A percentile compares a stretch with the other conserved stretches of the same genome.
Conservation (phyloP, 2,113 vertebrate species). For the Callopanchax toddi region DNA sequence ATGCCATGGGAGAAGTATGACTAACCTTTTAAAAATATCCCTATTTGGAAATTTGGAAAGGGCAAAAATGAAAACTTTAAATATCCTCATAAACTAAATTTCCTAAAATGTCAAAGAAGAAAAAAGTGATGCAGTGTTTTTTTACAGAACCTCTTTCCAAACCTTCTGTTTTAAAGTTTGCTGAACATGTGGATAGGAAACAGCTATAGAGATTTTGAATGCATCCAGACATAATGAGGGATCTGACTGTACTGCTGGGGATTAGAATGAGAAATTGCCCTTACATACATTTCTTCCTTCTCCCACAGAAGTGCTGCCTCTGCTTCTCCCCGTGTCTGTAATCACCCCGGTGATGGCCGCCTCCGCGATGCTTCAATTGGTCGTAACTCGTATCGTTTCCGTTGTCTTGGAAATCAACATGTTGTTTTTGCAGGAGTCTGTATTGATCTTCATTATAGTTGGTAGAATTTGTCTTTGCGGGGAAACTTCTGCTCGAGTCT, state of each 20-base stretch:
- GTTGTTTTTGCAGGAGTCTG: constrained; percentile 3
- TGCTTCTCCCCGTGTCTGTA: constrained; percentile 58
- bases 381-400: constrained; percentile 10
- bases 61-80: too few species aligned
- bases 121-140: constrained; percentile 4
- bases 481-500: constrained; percentile 1
- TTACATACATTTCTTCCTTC: constrained; percentile 95
- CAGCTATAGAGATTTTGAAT: background rate
- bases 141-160: background rate
- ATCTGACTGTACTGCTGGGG: background rate
- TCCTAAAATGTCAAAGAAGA: too few species aligned
- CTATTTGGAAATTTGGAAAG: constrained; percentile 6
- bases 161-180: background rate
- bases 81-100: constrained; percentile 4
- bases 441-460: constrained; percentile 19
- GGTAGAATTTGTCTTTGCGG: constrained; percentile 1
- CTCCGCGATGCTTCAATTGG: constrained; percentile 9
- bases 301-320: constrained; percentile 89
- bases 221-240: background rate
- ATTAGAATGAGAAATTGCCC: constrained; percentile 63
- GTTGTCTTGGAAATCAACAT: background rate
- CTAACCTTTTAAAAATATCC: background rate
- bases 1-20: too few species aligned
- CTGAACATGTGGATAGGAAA: background rate
- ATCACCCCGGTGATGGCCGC: constrained; percentile 19